A percentile compares a stretch with the other conserved stretches of the same genome.
Conservation (phyloP, 2,888 invertebrate species). For the Meiosimyza decipiens region DNA sequence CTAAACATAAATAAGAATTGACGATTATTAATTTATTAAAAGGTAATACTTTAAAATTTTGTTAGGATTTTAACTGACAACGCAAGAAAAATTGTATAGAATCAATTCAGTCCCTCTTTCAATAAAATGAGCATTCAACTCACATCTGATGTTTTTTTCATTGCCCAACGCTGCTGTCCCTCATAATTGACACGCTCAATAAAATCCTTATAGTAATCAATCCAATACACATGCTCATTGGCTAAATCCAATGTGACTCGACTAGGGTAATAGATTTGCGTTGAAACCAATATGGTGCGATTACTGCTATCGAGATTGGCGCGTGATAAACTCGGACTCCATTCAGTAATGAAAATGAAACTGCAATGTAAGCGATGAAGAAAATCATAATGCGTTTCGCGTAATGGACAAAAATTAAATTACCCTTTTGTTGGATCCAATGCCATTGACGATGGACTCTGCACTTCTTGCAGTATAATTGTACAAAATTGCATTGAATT, state of each 20-base stretch:
- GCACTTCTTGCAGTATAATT: slow-evolving; percentile 74
- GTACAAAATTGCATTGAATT: slow-evolving; percentile 74
- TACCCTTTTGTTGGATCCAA: slow-evolving; percentile 82
- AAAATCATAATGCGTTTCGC: slow-evolving; percentile 10
- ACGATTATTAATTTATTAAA: no score
- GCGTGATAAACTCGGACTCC: slow-evolving; percentile 75
- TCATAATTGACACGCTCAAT: slow-evolving; percentile 83
- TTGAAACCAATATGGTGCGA: slow-evolving; percentile 71
- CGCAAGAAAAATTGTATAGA: no score
- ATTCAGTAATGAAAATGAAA: slow-evolving; percentile 81
- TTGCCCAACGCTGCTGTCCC: slow-evolving; percentile 72
- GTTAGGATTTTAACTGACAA: no score
- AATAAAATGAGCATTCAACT: slow-evolving; percentile 41
- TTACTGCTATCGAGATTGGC: slow-evolving; percentile 75
- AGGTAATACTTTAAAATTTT: no score
- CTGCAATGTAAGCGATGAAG: slow-evolving; percentile 62
- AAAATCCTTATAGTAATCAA: slow-evolving; percentile 82
- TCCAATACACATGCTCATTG: slow-evolving; percentile 80
- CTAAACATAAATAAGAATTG: no score
- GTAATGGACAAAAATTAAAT: slow-evolving; percentile 43
- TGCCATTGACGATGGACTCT: slow-evolving; percentile 80
- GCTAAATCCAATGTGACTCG: slow-evolving; percentile 80
- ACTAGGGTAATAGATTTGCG: slow-evolving; percentile 81
- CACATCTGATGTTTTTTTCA: slow-evolving; percentile 62
- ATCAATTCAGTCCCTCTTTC: no score